phyloP scores from a whole-genome alignment of 2,797 vertebrate species.

The Tadarida brasiliensis region DNA sequence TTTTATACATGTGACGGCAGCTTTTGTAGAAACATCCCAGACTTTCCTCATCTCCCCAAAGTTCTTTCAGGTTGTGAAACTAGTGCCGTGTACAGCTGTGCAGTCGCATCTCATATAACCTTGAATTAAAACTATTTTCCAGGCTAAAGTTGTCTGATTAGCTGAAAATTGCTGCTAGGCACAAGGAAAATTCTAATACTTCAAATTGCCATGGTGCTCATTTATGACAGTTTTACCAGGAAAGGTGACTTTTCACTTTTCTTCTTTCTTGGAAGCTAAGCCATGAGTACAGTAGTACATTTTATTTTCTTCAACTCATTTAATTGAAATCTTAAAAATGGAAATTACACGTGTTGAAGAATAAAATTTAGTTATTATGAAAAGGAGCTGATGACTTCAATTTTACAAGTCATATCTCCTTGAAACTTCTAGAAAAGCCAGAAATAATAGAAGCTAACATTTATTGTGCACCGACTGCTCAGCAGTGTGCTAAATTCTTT shows the following conservation, averaged over 20 bases:
- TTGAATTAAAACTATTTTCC: constrained; percentile 43
- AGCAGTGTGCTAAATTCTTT: not conserved
- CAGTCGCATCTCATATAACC: not conserved
- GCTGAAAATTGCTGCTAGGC: constrained; percentile 37
- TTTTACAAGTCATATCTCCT: constrained; percentile 18
- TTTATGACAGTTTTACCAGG: not conserved
- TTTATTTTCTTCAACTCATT: constrained; percentile 19
- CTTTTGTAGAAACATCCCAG: not conserved
- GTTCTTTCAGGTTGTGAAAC: not conserved
- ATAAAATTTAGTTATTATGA: constrained; percentile 45
- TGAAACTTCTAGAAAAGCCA: constrained; percentile 3
- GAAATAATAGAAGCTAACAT: not conserved
- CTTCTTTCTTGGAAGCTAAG: not conserved
- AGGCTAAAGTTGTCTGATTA: not conserved
- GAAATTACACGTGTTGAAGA: constrained; percentile 25
- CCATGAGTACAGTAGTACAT: not conserved
- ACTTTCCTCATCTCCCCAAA: not conserved
- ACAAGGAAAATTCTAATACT: not conserved
- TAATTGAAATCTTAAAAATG: constrained; percentile 57
- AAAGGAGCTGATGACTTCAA: constrained; percentile 25
- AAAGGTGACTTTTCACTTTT: not conserved
- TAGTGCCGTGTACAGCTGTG: not conserved
- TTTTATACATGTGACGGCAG: not conserved
- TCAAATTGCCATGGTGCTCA: not conserved
- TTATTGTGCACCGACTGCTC: not conserved